These are phyloP conservation scores for Solea senegalensis DNA, from an alignment of 2,113 vertebrate genomes.

Conservation along the genomic window DNA sequence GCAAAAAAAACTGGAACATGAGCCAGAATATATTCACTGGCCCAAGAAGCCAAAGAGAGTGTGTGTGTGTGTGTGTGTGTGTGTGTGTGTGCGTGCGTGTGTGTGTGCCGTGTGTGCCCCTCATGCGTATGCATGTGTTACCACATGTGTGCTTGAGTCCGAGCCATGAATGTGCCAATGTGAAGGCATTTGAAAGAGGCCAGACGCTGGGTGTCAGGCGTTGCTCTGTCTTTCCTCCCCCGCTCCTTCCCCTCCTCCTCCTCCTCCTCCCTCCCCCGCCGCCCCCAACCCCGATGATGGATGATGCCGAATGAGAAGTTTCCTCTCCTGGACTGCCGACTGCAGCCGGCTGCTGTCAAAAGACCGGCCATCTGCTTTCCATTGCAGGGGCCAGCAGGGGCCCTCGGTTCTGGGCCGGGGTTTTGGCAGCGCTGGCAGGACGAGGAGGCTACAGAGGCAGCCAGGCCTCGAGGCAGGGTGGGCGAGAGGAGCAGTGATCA, in stretches of 20 bases:
- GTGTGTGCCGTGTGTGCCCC: constrained; percentile 19
- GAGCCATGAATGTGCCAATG: constrained; percentile 75
- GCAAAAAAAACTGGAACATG: constrained; percentile 54
- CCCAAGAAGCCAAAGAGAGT: not conserved
- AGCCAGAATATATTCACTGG: constrained; percentile 67
- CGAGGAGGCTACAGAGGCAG: constrained; percentile 12
- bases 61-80: constrained; percentile 25
- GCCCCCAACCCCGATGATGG: constrained; percentile 76
- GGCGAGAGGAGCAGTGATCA: constrained; percentile 41
- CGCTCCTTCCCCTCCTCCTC: not conserved
- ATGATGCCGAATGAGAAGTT: constrained; percentile 82
- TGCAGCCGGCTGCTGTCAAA: constrained; percentile 71
- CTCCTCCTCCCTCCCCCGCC: constrained; percentile 3
- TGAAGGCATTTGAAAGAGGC: constrained; percentile 76
- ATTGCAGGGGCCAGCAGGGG: constrained; percentile 65
- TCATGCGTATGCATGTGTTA: constrained; percentile 47
- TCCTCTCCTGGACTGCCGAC: constrained; percentile 79
- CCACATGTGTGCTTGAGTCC: constrained; percentile 53
- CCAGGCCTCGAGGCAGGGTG: constrained; percentile 43
- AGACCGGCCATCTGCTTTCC: constrained; percentile 79
- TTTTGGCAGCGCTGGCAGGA: constrained; percentile 48
- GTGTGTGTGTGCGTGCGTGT: constrained; percentile 5
- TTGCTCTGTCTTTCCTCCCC: constrained; percentile 66
- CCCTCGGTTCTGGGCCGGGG: constrained; percentile 42
- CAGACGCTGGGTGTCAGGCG: constrained; percentile 75